phyloP scores from a whole-genome alignment of 92 coral and sea anemone genomes.

The Epizoanthus ramosus region DNA sequence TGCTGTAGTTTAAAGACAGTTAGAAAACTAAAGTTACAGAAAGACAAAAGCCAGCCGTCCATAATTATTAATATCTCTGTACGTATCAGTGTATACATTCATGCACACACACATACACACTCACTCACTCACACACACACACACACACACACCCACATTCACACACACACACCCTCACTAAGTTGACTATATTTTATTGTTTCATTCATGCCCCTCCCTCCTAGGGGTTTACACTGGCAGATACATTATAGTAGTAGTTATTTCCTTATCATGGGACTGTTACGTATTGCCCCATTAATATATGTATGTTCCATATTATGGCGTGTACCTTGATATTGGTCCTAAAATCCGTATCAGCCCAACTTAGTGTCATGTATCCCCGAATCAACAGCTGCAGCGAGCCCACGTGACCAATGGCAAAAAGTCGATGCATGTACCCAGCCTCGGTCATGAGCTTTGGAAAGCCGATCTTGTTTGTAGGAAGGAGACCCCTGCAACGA shows the following conservation, averaged over 20 bases:
- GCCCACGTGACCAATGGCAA: slow-evolving; percentile 91
- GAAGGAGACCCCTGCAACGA: slow-evolving; percentile 80
- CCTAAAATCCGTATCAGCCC: slow-evolving; percentile 88
- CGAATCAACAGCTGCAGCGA: slow-evolving; percentile 69
- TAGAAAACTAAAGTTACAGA: not conserved
- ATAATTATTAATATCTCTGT: not conserved
- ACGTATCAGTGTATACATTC: not conserved
- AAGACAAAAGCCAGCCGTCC: not conserved
- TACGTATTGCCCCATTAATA: no score
- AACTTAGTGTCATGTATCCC: slow-evolving; percentile 69
- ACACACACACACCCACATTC: not conserved
- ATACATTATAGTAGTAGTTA: not conserved
- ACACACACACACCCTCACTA: not conserved
- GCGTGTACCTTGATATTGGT: slow-evolving; percentile 71
- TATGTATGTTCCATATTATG: no score
- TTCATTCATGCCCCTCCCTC: not conserved
- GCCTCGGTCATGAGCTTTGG: slow-evolving; percentile 80
- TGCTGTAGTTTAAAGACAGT: slow-evolving; percentile 41
- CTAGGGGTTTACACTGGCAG: not conserved
- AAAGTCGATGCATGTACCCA: slow-evolving; percentile 91
- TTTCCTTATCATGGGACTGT: no score
- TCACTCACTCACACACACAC: not conserved
- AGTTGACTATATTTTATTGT: no score
- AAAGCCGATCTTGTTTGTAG: slow-evolving; percentile 88
- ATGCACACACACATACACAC: not conserved